These are phyloP conservation scores for Platichthys stellatus DNA, from an alignment of 2,113 vertebrate genomes.

Conservation along the genomic window DNA sequence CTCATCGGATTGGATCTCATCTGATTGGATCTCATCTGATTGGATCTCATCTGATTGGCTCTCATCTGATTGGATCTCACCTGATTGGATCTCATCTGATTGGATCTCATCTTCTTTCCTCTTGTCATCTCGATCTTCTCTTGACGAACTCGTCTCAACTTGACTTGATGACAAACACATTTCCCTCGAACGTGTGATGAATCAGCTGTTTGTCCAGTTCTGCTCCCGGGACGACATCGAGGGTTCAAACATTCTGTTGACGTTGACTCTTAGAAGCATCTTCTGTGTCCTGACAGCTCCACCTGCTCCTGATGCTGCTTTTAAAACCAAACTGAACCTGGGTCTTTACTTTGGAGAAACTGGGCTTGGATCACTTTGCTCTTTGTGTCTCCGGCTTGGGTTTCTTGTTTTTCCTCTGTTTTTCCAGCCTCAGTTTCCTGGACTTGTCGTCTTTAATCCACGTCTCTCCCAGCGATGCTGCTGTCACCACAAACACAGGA, in stretches of 20 bases:
- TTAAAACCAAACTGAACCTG: too few species aligned
- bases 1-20: not conserved
- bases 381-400: not conserved
- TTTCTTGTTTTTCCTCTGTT: not conserved
- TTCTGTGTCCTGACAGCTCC: not conserved
- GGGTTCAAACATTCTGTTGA: not conserved
- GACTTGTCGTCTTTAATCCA: not conserved
- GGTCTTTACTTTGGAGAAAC: too few species aligned
- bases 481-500: conserved; percentile 7
- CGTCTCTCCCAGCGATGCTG: not conserved
- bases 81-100: not conserved
- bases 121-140: not conserved
- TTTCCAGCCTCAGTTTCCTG: not conserved
- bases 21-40: not conserved
- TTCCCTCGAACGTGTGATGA: not conserved
- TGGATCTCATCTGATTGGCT: not conserved
- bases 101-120: not conserved
- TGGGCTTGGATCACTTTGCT: not conserved
- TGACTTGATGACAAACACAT: not conserved
- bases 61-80: not conserved
- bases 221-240: not conserved
- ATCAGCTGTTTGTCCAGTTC: not conserved
- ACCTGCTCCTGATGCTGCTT: not conserved
- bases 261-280: not conserved
- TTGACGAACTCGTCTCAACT: not conserved